phyloP scores from a whole-genome alignment of 2,797 vertebrate genomes.

The Onychomys torridus region DNA sequence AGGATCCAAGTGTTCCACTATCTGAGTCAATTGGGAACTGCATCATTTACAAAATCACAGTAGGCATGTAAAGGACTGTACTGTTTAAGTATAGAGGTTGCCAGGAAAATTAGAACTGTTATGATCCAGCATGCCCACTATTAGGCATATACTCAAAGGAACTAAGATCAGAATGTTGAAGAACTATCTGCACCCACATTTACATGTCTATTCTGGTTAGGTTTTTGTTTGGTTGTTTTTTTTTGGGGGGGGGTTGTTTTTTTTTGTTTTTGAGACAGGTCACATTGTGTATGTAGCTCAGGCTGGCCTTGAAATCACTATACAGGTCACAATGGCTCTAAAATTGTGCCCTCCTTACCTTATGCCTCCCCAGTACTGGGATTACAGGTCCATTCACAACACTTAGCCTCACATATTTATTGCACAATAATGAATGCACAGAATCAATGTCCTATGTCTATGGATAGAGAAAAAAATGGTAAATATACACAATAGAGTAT shows the following conservation, averaged over 20 bases:
- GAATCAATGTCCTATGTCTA: neutral
- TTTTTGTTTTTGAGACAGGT: neutral
- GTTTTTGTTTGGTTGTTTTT: neutral
- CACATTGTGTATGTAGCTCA: neutral
- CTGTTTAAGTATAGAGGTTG: neutral
- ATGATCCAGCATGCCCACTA: neutral
- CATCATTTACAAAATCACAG: neutral
- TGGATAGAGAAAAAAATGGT: neutral
- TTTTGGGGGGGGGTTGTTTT: too few relatives aligned
- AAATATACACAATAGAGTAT: neutral
- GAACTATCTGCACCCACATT: neutral
- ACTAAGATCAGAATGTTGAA: neutral
- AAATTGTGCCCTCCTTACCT: neutral
- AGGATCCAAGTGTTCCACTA: neutral
- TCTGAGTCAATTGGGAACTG: neutral
- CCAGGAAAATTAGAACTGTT: neutral
- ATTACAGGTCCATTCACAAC: neutral
- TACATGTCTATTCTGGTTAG: neutral
- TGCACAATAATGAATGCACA: neutral
- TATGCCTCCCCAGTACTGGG: neutral
- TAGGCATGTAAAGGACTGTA: neutral
- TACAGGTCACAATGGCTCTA: neutral
- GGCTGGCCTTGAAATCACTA: neutral
- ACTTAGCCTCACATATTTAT: neutral
- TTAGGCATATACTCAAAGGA: neutral